Evolutionary conservation across 2,888 invertebrate species (phyloP).

Genomic region (Parascotia fuliginaria): DNA sequence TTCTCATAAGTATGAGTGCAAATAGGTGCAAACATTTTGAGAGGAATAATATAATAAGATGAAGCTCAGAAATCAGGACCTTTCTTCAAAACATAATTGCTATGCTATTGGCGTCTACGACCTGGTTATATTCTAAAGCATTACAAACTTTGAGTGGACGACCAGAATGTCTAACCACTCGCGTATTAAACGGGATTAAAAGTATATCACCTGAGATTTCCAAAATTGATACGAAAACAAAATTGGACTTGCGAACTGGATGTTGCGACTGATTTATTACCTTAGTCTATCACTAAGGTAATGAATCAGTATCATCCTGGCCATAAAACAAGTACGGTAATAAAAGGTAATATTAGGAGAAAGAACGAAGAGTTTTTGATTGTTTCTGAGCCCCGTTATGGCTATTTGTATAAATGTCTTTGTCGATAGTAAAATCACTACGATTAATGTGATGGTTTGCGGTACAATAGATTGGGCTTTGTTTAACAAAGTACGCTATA

Average conservation of each 20-base stretch:
- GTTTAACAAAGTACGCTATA: too few relatives aligned
- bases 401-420: neutral
- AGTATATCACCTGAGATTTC: too few relatives aligned
- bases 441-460: too few relatives aligned
- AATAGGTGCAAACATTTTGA: too few relatives aligned
- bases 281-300: too few relatives aligned
- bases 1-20: too few relatives aligned
- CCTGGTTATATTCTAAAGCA: neutral
- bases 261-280: neutral
- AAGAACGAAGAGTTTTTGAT: neutral
- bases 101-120: neutral
- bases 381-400: neutral
- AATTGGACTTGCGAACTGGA: too few relatives aligned
- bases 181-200: neutral
- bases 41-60: neutral
- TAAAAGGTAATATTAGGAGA: neutral
- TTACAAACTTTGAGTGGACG: neutral
- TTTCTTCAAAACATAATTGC: neutral
- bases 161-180: neutral
- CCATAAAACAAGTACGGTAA: neutral
- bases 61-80: neutral
- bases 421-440: too few relatives aligned
- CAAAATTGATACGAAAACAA: too few relatives aligned
- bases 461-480: too few relatives aligned
- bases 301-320: too few relatives aligned